Evolutionary conservation across 2,888 invertebrate species (phyloP), one percentile per base, ranked within the genome.

Genomic region (Blastobasis adustella): DNA sequence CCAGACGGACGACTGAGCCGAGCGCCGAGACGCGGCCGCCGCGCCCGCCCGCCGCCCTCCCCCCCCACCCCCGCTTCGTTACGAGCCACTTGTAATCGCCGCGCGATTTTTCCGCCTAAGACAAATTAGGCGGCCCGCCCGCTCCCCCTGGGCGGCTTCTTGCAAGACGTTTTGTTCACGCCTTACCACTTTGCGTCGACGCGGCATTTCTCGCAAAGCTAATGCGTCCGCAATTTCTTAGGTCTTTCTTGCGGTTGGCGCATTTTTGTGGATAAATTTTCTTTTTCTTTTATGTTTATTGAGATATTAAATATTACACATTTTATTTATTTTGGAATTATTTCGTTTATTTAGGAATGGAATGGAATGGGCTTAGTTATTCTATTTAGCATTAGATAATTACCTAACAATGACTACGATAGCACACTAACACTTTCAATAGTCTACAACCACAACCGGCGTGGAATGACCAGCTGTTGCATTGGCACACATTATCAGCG

Each of bases 31-130:
- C 71, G 65, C 71, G 23, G 72, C 70, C 73, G 69, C 73, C 62
- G 62, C 63, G 62, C 59, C 68, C 70, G 64, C 54, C 57, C 62
- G 58, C n/a, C 58, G 60, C 58, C 62, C 52, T 56, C 59, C 54
- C 56, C 63, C 57, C 57, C 54, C 75, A 68, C 62, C 68, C 69
- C 84, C 85, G 85, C 86, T 88, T 88, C 87, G 87, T 88, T 88
- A 87, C 84, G 85, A 85, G 84, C 85, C 86, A 88, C 87, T 87
- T 87, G 87, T 87, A 85, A 87, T 86, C 82, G 82, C 82, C 80
- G 76, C 76, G 80, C 84, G 84, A 86, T 88, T 88, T 87, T 88
- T 87, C 86, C 86, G 86, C 85, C 87, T 86, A 84, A 88, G 87
- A 87, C 82, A 84, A 87, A 87, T 88, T 88, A 88, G 85, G 86